Percentiles rank a stretch among this genome's conserved stretches.
Evolutionary conservation across 2,888 invertebrate genomes (phyloP).

Genomic region (Aphidoletes aphidimyza): DNA sequence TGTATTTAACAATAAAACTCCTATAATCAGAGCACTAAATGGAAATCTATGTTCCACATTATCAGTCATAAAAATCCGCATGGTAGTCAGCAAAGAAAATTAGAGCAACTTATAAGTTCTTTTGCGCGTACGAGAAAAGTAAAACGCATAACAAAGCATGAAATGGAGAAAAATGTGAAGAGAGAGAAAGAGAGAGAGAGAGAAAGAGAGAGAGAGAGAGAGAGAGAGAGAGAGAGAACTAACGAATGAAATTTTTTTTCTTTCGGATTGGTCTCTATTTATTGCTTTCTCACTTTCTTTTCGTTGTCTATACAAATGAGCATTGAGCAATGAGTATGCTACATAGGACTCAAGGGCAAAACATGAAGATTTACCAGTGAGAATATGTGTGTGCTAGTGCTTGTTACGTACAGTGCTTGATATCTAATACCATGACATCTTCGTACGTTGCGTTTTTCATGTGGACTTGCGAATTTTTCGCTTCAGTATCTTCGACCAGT

Average conservation of each 20-base stretch:
- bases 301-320: not conserved
- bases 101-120: constrained; percentile 2
- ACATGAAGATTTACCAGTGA: not conserved
- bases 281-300: not conserved
- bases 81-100: constrained; percentile 2
- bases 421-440: not conserved
- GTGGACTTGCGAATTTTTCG: not conserved
- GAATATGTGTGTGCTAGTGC: no score
- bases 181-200: not conserved
- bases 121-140: not conserved
- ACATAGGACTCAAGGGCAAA: not conserved
- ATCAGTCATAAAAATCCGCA: constrained; percentile 46
- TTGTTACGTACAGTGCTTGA: not conserved
- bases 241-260: no score
- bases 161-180: no score
- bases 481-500: not conserved
- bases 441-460: not conserved
- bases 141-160: not conserved
- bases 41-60: constrained; percentile 34
- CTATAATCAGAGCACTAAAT: constrained; percentile 29
- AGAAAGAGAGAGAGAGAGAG: not conserved
- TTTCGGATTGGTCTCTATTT: not conserved
- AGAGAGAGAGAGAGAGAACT: not conserved
- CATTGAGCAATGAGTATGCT: no score
- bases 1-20: constrained; percentile 24